Conservation (phyloP, 2,113 vertebrate genomes). For the Xerus inauris region DNA sequence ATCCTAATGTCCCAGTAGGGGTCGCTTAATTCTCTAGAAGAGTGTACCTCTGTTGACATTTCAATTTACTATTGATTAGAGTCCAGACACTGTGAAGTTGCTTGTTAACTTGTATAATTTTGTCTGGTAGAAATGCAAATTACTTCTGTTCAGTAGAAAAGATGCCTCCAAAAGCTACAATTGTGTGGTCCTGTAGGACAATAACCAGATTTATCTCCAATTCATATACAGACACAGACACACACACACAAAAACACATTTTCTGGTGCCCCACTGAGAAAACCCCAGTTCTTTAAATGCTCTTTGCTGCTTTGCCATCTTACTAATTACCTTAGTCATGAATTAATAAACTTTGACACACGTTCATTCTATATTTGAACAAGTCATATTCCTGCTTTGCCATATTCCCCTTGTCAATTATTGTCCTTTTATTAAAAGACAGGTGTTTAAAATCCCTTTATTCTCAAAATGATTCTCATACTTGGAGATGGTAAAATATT, state of each 20-base stretch:
- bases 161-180: neutral
- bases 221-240: neutral
- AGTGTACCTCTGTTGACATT: neutral
- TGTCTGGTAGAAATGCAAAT: slow-evolving; percentile 55
- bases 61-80: slow-evolving; percentile 45
- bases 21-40: neutral
- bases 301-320: neutral
- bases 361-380: neutral
- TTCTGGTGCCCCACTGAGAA: neutral
- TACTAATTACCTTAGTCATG: neutral
- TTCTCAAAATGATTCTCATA: neutral
- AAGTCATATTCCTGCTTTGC: neutral
- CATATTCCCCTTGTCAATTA: neutral
- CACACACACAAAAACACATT: neutral
- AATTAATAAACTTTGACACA: neutral
- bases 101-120: slow-evolving; percentile 3
- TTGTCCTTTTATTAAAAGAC: neutral
- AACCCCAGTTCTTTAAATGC: neutral
- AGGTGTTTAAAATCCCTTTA: neutral
- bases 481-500: neutral
- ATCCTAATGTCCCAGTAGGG: neutral
- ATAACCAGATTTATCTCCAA: neutral
- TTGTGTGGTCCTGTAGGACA: neutral
- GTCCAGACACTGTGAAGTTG: neutral
- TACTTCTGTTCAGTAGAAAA: neutral